Evolutionary conservation across 1,140 invertebrate species (phyloP).

Genomic region (Aleiodes sp.): DNA sequence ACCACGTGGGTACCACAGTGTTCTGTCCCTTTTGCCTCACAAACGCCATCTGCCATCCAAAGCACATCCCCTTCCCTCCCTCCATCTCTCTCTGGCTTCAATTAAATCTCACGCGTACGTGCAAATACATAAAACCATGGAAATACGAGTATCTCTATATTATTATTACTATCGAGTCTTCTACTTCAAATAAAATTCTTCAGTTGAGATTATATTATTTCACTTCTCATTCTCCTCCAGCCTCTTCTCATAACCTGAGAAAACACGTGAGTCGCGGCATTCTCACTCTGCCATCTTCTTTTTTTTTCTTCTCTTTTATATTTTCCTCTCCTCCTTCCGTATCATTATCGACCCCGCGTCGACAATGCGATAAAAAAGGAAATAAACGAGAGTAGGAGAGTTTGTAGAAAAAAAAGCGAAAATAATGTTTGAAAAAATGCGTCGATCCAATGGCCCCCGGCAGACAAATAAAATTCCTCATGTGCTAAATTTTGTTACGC

Average conservation of each 20-base stretch:
- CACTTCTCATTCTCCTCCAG: too few relatives aligned
- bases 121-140: background rate
- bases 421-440: constrained; percentile 16
- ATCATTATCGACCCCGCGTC: constrained; percentile 21
- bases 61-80: background rate
- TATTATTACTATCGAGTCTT: too few relatives aligned
- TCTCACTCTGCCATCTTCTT: constrained; percentile 4
- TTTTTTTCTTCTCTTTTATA: background rate
- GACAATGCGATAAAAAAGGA: constrained; percentile 24
- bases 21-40: background rate
- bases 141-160: too few relatives aligned
- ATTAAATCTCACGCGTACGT: constrained; percentile 23
- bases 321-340: background rate
- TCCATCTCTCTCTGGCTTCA: constrained; percentile 7
- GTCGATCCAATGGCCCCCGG: background rate
- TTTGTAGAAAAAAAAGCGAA: background rate
- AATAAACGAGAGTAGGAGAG: background rate
- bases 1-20: constrained; percentile 20
- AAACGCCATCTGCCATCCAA: constrained; percentile 29
- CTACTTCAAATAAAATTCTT: too few relatives aligned
- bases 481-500: too few relatives aligned
- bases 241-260: background rate
- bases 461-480: background rate
- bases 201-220: too few relatives aligned
- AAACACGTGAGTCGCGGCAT: background rate